Conservation (phyloP, 92 coral and sea anemone species). For the Meandrina meandrites region DNA sequence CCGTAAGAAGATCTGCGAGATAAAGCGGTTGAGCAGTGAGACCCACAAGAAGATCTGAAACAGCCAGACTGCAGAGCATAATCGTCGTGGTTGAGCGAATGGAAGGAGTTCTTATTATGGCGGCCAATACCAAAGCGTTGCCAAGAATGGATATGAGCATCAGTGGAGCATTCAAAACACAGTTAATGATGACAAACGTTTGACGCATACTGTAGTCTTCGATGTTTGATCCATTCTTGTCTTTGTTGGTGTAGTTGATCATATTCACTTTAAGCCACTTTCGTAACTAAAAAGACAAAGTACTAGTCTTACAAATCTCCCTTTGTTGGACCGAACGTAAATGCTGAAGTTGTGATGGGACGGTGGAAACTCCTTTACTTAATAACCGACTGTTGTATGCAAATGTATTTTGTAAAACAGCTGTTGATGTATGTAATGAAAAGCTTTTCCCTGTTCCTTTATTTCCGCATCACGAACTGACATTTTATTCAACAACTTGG, state of each 20-base stretch:
- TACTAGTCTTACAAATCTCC: neutral
- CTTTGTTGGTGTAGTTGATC: neutral
- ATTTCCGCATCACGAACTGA: too few relatives aligned
- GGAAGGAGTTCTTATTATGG: constrained; percentile 10
- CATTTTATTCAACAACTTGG: too few relatives aligned
- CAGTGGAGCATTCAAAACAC: neutral
- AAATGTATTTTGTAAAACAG: too few relatives aligned
- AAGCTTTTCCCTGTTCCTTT: too few relatives aligned
- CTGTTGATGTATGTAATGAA: too few relatives aligned
- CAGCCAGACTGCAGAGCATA: constrained; percentile 23
- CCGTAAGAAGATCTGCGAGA: neutral
- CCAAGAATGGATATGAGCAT: constrained; percentile 9
- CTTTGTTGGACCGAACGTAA: neutral
- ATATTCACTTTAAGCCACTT: neutral
- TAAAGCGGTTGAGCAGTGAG: constrained; percentile 20
- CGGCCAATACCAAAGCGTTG: constrained; percentile 16
- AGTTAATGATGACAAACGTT: constrained; percentile 3
- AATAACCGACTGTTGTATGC: too few relatives aligned
- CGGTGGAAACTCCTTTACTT: too few relatives aligned
- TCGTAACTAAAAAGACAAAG: neutral
- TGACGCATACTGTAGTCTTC: neutral
- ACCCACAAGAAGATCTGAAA: constrained; percentile 32
- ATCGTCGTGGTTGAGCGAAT: neutral
- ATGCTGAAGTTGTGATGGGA: too few relatives aligned
- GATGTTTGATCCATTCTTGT: too few relatives aligned